These are phyloP conservation scores for Nudaria mundana DNA, from an alignment of 2,888 invertebrate genomes.

Conservation along the genomic window DNA sequence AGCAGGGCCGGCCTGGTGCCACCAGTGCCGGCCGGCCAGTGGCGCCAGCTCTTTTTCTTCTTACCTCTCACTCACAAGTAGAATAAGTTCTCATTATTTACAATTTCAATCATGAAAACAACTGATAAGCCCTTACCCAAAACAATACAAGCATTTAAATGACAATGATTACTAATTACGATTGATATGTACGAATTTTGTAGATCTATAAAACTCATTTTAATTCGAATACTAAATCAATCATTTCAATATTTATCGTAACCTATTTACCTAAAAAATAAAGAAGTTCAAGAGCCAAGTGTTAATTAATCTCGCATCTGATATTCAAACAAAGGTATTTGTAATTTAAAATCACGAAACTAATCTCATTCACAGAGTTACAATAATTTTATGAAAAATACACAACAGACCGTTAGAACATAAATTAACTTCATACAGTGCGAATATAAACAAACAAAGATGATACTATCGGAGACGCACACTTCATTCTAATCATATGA, in stretches of 20 bases:
- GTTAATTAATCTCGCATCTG: conserved; percentile 3
- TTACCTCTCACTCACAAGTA: conserved; percentile 8
- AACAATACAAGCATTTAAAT: neutral
- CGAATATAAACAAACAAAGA: neutral
- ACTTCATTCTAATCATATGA: conserved; percentile 13
- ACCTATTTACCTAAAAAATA: no score
- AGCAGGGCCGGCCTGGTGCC: conserved; percentile 20
- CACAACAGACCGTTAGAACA: neutral
- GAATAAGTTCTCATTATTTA: no score
- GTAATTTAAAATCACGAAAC: neutral
- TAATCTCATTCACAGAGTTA: neutral
- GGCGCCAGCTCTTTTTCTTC: conserved; percentile 33
- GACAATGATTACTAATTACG: no score
- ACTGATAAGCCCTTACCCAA: no score
- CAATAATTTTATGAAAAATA: neutral
- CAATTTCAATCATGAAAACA: no score
- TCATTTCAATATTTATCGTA: no score
- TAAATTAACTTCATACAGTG: neutral
- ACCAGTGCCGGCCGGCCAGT: conserved; percentile 21
- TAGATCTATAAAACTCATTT: no score
- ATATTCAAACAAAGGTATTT: conserved; percentile 21
- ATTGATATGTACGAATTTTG: no score
- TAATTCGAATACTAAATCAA: no score
- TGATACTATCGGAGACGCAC: neutral
- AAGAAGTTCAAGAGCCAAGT: conserved; percentile 12